Conservation (phyloP, 2,113 vertebrate species). For the Caracal caracal region DNA sequence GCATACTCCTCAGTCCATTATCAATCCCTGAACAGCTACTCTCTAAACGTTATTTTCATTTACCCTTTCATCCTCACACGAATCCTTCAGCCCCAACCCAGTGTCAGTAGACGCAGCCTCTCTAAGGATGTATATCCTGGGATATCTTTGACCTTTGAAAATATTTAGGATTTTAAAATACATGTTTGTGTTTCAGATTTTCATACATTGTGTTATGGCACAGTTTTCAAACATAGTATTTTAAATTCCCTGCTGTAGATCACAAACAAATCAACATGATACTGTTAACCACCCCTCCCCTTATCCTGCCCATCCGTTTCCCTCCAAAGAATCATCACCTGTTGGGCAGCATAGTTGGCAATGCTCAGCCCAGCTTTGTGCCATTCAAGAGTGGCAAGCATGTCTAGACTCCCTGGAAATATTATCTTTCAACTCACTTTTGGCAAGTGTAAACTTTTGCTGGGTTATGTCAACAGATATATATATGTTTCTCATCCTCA, state of each 20-base stretch:
- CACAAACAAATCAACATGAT: not conserved
- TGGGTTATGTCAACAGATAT: conserved; percentile 70
- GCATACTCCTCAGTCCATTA: not conserved
- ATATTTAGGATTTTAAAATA: not conserved
- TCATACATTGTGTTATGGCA: not conserved
- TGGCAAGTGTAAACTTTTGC: conserved; percentile 73
- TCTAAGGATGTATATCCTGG: not conserved
- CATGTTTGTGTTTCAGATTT: not conserved
- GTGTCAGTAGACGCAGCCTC: not conserved
- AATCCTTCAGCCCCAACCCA: not conserved
- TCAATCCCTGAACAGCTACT: not conserved
- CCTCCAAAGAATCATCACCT: conserved; percentile 53
- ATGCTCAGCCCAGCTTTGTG: not conserved
- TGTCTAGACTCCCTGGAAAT: conserved; percentile 77
- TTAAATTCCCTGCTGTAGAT: not conserved
- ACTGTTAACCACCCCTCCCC: not conserved
- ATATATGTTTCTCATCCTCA: conserved; percentile 60
- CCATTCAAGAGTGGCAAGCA: conserved; percentile 62
- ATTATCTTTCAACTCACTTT: conserved; percentile 71
- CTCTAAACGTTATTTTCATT: conserved; percentile 21
- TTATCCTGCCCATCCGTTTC: not conserved
- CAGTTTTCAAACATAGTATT: not conserved
- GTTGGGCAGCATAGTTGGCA: conserved; percentile 61
- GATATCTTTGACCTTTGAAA: not conserved
- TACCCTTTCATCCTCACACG: not conserved